These are phyloP conservation scores for Sceloporus undulatus DNA, from an alignment of 2,113 vertebrate genomes.

Conservation along the genomic window DNA sequence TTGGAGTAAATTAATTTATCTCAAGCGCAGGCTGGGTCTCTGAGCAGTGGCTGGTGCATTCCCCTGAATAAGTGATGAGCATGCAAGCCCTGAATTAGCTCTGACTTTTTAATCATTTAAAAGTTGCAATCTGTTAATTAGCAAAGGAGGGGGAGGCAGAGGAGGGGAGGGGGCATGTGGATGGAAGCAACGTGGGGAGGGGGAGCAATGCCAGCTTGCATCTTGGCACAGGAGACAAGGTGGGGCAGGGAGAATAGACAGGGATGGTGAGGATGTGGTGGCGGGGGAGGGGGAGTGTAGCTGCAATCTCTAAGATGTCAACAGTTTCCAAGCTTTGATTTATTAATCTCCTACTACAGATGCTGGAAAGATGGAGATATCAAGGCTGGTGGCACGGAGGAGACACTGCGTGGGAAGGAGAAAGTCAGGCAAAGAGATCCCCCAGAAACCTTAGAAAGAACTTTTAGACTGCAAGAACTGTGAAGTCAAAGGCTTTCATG, in stretches of 20 bases:
- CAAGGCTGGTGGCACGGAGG: not conserved
- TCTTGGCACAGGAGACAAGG: not conserved
- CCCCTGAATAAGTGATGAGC: slow-evolving; percentile 84
- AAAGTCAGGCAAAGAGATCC: slow-evolving; percentile 44
- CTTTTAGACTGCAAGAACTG: no score
- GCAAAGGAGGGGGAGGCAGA: slow-evolving; percentile 76
- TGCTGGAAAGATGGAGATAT: slow-evolving; percentile 20
- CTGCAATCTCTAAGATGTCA: slow-evolving; percentile 69
- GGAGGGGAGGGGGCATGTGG: not conserved
- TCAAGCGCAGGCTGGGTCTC: slow-evolving; percentile 75
- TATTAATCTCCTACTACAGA: slow-evolving; percentile 56
- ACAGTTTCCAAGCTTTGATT: slow-evolving; percentile 43
- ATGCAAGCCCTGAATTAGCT: slow-evolving; percentile 72
- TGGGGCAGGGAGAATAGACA: not conserved
- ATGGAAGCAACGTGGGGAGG: not conserved
- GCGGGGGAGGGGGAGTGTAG: slow-evolving; percentile 36
- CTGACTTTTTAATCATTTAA: slow-evolving; percentile 87
- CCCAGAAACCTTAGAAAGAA: no score
- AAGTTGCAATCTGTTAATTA: slow-evolving; percentile 84
- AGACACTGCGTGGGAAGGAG: slow-evolving; percentile 48
- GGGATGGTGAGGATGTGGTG: not conserved
- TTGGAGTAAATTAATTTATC: slow-evolving; percentile 86
- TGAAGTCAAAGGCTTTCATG: no score
- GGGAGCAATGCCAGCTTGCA: not conserved
- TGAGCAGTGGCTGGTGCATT: slow-evolving; percentile 54